phyloP scores from a whole-genome alignment of 2,113 vertebrate species.

The Passerina amoena region DNA sequence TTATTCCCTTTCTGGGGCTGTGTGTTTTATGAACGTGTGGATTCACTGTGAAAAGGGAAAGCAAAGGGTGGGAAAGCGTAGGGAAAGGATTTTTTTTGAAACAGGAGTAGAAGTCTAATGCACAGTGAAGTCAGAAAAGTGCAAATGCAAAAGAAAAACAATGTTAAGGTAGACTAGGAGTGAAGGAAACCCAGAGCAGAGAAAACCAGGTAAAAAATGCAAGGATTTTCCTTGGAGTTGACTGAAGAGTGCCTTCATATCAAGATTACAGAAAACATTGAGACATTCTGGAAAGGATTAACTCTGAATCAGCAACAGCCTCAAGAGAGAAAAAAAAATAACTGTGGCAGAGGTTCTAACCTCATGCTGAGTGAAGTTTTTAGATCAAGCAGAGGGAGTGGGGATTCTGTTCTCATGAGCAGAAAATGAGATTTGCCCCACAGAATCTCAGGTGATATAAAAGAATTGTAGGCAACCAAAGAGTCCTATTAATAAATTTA shows the following conservation, averaged over 20 bases:
- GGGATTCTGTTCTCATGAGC: background rate
- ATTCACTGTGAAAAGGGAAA: background rate
- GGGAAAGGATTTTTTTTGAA: background rate
- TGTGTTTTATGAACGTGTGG: accelerated
- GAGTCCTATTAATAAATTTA: background rate
- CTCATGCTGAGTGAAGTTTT: background rate
- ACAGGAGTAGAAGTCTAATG: background rate
- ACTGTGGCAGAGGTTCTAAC: background rate
- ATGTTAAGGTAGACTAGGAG: background rate
- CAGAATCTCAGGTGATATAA: background rate
- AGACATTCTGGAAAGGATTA: background rate
- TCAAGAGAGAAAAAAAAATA: background rate
- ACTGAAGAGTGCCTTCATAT: background rate
- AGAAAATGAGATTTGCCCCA: background rate
- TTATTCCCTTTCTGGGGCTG: background rate
- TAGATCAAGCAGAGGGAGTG: background rate
- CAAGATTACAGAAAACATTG: background rate
- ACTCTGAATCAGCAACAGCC: background rate
- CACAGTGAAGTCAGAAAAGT: background rate
- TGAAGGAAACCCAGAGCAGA: background rate
- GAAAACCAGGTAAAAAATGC: background rate
- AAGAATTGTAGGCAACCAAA: background rate
- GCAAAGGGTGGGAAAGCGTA: background rate
- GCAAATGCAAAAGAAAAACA: background rate
- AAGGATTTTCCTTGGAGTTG: background rate